Conservation (phyloP, 2,888 invertebrate species). For the Cybosia mesomella region DNA sequence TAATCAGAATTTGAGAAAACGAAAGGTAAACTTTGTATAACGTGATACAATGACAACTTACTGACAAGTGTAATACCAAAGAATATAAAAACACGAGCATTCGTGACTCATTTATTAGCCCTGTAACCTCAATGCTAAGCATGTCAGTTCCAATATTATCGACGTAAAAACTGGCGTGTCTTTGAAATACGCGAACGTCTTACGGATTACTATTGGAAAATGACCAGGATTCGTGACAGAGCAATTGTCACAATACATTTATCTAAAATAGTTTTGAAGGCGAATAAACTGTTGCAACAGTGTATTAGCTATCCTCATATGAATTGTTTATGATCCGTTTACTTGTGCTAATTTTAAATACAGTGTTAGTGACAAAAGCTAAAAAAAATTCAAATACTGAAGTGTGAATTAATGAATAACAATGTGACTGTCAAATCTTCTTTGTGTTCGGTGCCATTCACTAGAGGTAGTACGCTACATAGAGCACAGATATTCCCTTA, state of each 20-base stretch:
- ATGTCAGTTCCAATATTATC: neutral
- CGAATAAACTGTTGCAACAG: conserved; percentile 33
- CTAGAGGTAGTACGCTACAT: neutral
- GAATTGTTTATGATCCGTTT: conserved; percentile 32
- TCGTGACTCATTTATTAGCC: conserved; percentile 9
- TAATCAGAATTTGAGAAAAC: neutral
- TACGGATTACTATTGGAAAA: conserved; percentile 59
- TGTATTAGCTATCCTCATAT: conserved; percentile 31
- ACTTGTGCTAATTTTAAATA: conserved; percentile 35
- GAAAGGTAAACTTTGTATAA: neutral
- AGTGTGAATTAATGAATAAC: conserved; percentile 34
- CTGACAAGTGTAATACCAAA: neutral
- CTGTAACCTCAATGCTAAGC: neutral
- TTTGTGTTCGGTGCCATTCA: conserved; percentile 34
- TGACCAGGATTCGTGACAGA: conserved; percentile 72
- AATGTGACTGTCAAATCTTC: conserved; percentile 55
- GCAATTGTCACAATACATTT: conserved; percentile 67
- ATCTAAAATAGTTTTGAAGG: conserved; percentile 32
- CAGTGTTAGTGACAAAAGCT: conserved; percentile 29
- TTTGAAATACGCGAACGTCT: neutral
- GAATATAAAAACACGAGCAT: conserved; percentile 1
- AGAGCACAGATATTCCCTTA: conserved; percentile 9
- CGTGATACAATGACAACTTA: neutral
- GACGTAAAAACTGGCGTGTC: neutral
- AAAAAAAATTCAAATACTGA: conserved; percentile 18